phyloP scores from a whole-genome alignment of 2,113 vertebrate genomes.

The Cavia aperea region DNA sequence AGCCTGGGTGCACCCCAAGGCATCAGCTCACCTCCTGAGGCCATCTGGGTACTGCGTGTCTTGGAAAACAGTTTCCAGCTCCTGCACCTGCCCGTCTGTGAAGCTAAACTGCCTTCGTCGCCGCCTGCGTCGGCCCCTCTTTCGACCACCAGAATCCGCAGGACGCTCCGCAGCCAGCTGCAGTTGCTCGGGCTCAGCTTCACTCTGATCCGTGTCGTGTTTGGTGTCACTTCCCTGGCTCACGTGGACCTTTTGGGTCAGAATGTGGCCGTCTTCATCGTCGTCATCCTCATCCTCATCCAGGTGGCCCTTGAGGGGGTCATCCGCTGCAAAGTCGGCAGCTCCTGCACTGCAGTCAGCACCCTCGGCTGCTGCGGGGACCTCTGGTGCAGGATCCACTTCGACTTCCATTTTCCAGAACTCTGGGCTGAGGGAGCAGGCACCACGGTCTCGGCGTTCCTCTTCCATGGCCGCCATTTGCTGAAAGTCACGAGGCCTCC shows the following conservation, averaged over 20 bases:
- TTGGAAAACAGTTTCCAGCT: no score
- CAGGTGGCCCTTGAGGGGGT: background rate
- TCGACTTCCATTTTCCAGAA: background rate
- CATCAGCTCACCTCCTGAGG: no score
- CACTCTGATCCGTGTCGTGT: background rate
- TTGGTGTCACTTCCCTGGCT: background rate
- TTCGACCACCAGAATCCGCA: no score
- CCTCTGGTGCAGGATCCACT: no score
- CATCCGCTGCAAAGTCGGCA: background rate
- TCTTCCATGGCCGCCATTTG: background rate
- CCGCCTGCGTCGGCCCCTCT: no score
- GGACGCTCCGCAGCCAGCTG: no score
- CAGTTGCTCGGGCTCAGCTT: background rate
- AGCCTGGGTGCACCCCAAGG: no score
- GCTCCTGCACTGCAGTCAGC: background rate
- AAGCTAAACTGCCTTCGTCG: no score
- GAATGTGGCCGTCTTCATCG: no score
- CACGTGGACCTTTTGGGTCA: background rate
- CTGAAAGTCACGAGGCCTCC: background rate
- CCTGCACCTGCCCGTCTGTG: no score
- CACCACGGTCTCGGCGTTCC: accelerated
- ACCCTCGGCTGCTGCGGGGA: background rate
- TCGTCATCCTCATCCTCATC: background rate
- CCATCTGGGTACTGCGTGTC: no score
- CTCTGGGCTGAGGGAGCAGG: background rate